Conservation (phyloP, 2,113 vertebrate species). For the Amphilophus citrinellus region DNA sequence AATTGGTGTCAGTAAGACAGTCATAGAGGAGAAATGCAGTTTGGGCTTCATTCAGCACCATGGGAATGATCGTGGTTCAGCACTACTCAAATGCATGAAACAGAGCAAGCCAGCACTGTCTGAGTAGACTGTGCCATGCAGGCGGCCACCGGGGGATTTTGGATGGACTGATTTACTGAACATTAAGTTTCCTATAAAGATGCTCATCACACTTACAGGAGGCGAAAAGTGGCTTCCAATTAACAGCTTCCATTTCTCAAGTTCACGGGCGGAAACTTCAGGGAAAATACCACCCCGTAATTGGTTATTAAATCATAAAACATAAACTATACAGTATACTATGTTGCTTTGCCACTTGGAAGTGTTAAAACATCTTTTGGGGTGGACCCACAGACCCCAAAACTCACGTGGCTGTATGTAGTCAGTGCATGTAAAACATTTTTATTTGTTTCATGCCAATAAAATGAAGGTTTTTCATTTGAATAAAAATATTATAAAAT, state of each 20-base stretch:
- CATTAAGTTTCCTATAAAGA: neutral
- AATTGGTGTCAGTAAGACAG: conserved; percentile 67
- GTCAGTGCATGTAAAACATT: neutral
- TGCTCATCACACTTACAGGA: neutral
- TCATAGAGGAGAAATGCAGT: conserved; percentile 8
- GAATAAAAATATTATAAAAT: conserved; percentile 7
- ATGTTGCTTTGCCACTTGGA: neutral
- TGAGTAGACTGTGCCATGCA: neutral
- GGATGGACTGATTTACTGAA: neutral
- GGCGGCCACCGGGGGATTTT: neutral
- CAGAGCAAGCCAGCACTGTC: neutral
- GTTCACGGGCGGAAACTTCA: conserved; percentile 5
- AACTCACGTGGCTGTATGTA: neutral
- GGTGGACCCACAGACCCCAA: neutral
- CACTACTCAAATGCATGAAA: neutral
- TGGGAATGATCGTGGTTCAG: neutral
- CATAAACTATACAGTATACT: neutral
- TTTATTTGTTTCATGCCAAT: neutral
- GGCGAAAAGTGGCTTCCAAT: conserved; percentile 10
- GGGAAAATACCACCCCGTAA: conserved; percentile 10
- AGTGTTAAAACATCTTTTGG: neutral
- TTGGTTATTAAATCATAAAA: neutral
- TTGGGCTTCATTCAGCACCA: conserved; percentile 29
- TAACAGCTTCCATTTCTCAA: conserved; percentile 20
- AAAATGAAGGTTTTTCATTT: neutral